Percentiles rank a stretch among this genome's conserved stretches.
Evolutionary conservation across 2,888 invertebrate species (phyloP).

Genomic region (Aleiodes testaceus): DNA sequence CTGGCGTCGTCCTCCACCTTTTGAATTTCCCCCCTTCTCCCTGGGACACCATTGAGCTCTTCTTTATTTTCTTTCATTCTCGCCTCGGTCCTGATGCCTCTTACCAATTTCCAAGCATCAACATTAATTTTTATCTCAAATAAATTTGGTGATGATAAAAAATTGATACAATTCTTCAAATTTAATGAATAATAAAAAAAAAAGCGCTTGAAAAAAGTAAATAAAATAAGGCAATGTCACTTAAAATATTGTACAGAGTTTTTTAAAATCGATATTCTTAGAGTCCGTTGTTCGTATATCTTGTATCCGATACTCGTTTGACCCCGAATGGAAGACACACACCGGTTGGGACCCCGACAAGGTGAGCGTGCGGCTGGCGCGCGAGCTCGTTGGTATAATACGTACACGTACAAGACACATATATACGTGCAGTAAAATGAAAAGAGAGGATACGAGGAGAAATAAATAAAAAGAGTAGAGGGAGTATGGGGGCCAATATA

Average conservation of each 20-base stretch:
- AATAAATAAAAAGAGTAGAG: constrained; percentile 1
- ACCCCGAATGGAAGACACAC: constrained; percentile 40
- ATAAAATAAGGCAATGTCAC: neutral
- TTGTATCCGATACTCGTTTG: constrained; percentile 39
- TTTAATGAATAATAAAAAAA: too few relatives aligned
- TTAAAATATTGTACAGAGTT: constrained; percentile 24
- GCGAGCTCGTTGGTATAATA: constrained; percentile 20
- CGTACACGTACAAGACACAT: neutral
- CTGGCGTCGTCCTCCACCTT: constrained; percentile 56
- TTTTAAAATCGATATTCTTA: constrained; percentile 29
- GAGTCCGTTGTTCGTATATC: constrained; percentile 33
- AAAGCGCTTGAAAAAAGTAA: too few relatives aligned
- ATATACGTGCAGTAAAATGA: neutral
- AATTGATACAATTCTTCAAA: too few relatives aligned
- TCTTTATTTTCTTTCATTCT: constrained; percentile 20
- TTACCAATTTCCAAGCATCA: constrained; percentile 14
- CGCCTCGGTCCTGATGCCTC: neutral
- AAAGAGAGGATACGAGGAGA: neutral
- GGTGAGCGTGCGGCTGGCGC: constrained; percentile 35
- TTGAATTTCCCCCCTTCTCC: constrained; percentile 47
- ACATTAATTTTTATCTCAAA: constrained; percentile 21
- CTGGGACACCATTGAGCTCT: constrained; percentile 17
- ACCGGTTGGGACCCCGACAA: constrained; percentile 42
- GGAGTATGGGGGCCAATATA: constrained; percentile 45
- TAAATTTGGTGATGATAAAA: neutral